Evolutionary conservation across 2,888 invertebrate genomes (phyloP), one percentile per base, ranked within the genome.

Genomic region (Acanthoscelides obtectus): DNA sequence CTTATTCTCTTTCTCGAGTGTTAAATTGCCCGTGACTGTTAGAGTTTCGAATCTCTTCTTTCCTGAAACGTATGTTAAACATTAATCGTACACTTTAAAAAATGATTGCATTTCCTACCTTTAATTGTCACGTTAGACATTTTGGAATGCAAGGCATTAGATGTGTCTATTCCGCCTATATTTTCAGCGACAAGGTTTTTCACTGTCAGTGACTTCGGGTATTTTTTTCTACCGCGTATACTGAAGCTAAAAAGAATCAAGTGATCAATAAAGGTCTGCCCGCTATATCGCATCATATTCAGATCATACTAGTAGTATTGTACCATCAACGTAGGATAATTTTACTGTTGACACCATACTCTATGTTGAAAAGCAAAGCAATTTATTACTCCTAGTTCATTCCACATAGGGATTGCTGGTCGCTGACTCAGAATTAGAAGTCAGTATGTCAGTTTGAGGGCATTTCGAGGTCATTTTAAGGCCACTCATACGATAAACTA

Each of bases 191-290:
- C 72, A 67, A 82, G 74, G 66, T 76, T 76, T 67, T 80, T 76
- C 63, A 78, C 75, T 70, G 75, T 79, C 22, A 83, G 69, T 4
- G 72, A 75, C n/a, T 78, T 76, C 68, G 69, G 73, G 70, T 81
- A 80, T 21, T 70, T 75, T 74, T 82, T 83, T 66, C 75, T 77
- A 2, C 82, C 82, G 67, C 70, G 75, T 67, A 84, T 80, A 5
- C 75, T 71, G 71, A 78, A 81, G 22, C 81, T 83, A 45, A 12
- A 45, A 45, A 1, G 17, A 12, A 45, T 6, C 17, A 64, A 67
- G 4, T 20, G 4, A 64, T 20, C 20, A 20, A 5, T 0, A 69
- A 45, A 45, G 2, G 65, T 20, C n/a, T n/a, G n/a, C n/a, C n/a
- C n/a, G n/a, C n/a, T n/a, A n/a, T n/a, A n/a, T n/a, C n/a, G n/a